Percentiles rank a stretch among this genome's conserved stretches.
phyloP scores from a whole-genome alignment of 2,797 vertebrate species.

The Cirrhinus molitorella region DNA sequence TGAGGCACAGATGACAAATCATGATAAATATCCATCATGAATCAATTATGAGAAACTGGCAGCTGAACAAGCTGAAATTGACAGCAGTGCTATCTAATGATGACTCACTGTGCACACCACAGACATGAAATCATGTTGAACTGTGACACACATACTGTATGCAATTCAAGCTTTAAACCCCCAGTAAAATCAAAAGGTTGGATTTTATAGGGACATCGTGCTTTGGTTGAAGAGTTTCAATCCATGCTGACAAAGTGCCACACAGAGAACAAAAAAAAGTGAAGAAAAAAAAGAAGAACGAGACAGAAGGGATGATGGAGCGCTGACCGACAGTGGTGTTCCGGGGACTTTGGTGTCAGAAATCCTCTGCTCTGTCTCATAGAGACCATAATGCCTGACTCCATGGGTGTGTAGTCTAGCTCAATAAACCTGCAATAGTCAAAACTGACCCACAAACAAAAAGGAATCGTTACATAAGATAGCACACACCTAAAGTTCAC shows the following conservation, averaged over 20 bases:
- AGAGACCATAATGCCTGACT: conserved; percentile 84
- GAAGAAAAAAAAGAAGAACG: conserved; percentile 19
- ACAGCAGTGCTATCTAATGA: conserved; percentile 27
- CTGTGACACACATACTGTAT: background rate
- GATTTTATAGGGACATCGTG: conserved; percentile 3
- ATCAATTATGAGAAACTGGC: conserved; percentile 37
- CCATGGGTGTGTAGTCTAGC: conserved; percentile 86
- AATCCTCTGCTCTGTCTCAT: conserved; percentile 85
- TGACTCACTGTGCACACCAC: conserved; percentile 42
- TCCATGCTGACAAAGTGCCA: conserved; percentile 66
- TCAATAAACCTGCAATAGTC: conserved; percentile 88
- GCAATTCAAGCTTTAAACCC: conserved; percentile 47
- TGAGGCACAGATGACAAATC: conserved; percentile 16
- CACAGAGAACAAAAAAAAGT: conserved; percentile 34
- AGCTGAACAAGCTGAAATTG: conserved; percentile 8
- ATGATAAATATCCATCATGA: background rate
- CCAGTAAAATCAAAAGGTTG: conserved; percentile 2
- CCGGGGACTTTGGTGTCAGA: conserved; percentile 77
- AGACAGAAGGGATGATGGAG: conserved; percentile 67
- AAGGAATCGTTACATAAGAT: conserved; percentile 62
- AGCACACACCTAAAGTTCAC: conserved; percentile 9
- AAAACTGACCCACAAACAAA: conserved; percentile 81
- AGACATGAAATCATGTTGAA: background rate
- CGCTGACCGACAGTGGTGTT: conserved; percentile 76
- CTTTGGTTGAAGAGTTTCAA: conserved; percentile 37